Base-by-base conservation (phyloP, 2,113 vertebrate species). In the Numida meleagris region DNA sequence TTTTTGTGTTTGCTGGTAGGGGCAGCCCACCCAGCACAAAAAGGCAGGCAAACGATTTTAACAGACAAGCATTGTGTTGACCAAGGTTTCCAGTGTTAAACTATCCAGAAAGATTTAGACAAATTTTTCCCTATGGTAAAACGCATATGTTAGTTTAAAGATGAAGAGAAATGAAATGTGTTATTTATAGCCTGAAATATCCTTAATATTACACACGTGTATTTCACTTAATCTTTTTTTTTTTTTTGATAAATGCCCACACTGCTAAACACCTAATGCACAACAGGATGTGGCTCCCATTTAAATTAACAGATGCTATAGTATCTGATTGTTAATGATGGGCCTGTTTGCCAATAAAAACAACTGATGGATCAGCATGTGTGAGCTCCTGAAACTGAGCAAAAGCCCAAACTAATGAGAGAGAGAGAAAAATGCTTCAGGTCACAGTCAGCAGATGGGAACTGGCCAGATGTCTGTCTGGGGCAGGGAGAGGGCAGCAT, bases 361-460 rank as follows among this genome's bases (percentile, higher is more conserved):
- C 93, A 96, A 96, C 86, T 62, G 38, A 94, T 78, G 87, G 89
- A 92, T 90, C 88, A 95, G 82, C 91, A 91, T 93, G 93, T 94
- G 86, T 93, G 92, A 96, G 94, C 88, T 95, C 91, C 94, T 92
- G 90, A 94, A 95, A 82, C 82, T 94, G 91, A 93, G 92, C 86
- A 89, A 94, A 93, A 96, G 62, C 81, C 79, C 81, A 92, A 90
- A 93, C 74, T 92, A 96, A 94, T 96, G 92, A 94, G 53, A 83
- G 82, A 80, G 90, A 92, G 67, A 76, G 66, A 81, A 70, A 95
- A 96, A 94, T 88, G 83, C 90, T 96, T 78, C 91, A 94, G 92
- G 95, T 97, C 97, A 96, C 55, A 95, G 88, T 95, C 92, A 90
- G 89, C 93, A 96, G 93, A 97, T 95, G 96, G 77, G 91, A 96